phyloP scores from a whole-genome alignment of 2,797 vertebrate species.

The Columba guinea region DNA sequence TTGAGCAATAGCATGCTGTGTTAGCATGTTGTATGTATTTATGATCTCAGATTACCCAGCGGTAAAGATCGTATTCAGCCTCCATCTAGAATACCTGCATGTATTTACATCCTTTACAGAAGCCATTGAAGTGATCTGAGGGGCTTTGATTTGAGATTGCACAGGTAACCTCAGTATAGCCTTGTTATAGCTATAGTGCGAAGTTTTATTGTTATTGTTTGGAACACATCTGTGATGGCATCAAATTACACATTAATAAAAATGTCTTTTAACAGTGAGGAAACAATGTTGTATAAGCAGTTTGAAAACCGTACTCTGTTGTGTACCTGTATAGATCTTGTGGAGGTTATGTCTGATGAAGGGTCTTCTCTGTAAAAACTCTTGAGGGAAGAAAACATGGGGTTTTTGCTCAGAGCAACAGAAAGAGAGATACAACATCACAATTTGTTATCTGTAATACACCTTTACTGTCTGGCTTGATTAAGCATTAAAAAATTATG shows the following conservation, averaged over 20 bases:
- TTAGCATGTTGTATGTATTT: neutral
- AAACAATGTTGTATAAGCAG: neutral
- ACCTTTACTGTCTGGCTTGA: neutral
- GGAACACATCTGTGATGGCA: neutral
- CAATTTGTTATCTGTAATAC: neutral
- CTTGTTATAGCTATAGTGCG: neutral
- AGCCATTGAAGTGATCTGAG: neutral
- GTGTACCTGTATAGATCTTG: neutral
- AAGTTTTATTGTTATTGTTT: neutral
- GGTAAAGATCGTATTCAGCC: constrained; percentile 19
- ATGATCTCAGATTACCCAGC: neutral
- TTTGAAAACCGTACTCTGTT: neutral
- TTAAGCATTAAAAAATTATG: constrained; percentile 25
- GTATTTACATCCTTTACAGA: neutral
- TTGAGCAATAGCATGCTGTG: constrained; percentile 22
- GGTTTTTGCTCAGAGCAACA: neutral
- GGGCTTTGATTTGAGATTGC: constrained; percentile 16
- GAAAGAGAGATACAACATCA: neutral
- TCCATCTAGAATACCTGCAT: neutral
- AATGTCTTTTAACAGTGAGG: neutral
- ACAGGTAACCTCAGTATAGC: neutral
- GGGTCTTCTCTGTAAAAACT: neutral
- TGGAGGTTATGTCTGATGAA: neutral
- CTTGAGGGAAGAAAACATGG: neutral
- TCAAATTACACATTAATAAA: neutral